Evolutionary conservation across 2,113 vertebrate genomes (phyloP), one percentile per base, ranked within the genome.

Genomic region (Nettapus auritus): DNA sequence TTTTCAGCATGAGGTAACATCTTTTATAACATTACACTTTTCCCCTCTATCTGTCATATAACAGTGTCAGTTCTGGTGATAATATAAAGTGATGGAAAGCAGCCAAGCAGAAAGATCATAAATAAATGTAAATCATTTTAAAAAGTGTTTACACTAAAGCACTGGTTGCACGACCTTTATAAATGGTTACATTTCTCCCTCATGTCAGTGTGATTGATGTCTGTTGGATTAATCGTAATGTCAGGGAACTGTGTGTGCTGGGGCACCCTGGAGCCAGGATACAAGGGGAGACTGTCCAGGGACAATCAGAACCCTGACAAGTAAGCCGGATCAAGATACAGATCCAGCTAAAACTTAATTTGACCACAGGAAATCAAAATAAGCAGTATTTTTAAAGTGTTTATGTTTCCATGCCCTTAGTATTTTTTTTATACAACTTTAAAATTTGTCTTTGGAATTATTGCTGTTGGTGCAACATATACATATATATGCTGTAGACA

Each of bases 161-260:
- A 19, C 11, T 78, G 4, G 15, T 89, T 93, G 19, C 5, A 34
- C 53, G 69, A 25, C 12, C 8, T 64, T 70, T 78, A 9, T 74
- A 55, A 59, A 13, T 79, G 21, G 9, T 46, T 71, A 21, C 9
- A 42, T 46, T 79, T 88, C 53, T 74, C 10, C n/a, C 29, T 68
- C 2, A 2, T 56, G 29, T n/a, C 59, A 82, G 22, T 33, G 19
- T 52, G 56, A 31, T 55, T 52, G 56, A 31, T 55, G 11, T 55
- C 42, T 78, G 62, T 55, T 46, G 17, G 21, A 40, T 59, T 22
- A 68, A 60, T 36, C 6, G 25, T 25, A n/a, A 91, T 52, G 8
- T 46, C 13, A 2, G 6, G 21, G 36, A 22, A 68, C 25, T 3
- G 1, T 0, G 2, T 33, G 34, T 21, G 7, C 21, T 57, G 20